Evolutionary conservation across 1,140 invertebrate genomes (phyloP).

Genomic region (Pemphigus obesinymphae): DNA sequence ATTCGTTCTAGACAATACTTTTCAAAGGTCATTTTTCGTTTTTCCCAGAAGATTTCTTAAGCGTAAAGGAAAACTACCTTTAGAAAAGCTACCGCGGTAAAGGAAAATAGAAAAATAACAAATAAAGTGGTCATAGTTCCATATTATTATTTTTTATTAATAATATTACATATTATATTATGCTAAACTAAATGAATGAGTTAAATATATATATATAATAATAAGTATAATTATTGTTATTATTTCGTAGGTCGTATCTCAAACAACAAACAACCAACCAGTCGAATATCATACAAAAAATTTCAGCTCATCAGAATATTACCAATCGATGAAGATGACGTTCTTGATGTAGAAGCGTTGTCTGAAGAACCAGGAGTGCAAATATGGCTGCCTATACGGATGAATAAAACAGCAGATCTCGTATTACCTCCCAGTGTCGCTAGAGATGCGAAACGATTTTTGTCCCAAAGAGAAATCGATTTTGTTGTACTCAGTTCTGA

Average conservation of each 20-base stretch:
- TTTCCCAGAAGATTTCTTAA: too few relatives aligned
- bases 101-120: too few relatives aligned
- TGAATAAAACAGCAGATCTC: slow-evolving; percentile 64
- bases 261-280: neutral
- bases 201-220: too few relatives aligned
- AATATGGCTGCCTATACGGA: slow-evolving; percentile 56
- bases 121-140: too few relatives aligned
- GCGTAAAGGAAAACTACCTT: too few relatives aligned
- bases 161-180: too few relatives aligned
- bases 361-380: slow-evolving; percentile 53
- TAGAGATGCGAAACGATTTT: slow-evolving; percentile 59
- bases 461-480: slow-evolving; percentile 60
- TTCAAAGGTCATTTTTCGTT: too few relatives aligned
- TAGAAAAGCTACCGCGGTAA: too few relatives aligned
- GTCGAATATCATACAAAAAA: slow-evolving; percentile 39
- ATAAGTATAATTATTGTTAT: neutral
- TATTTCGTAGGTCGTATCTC: neutral
- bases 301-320: slow-evolving; percentile 44
- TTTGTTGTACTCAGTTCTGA: slow-evolving; percentile 67
- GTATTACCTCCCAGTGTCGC: slow-evolving; percentile 64
- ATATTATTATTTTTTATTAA: too few relatives aligned
- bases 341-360: slow-evolving; percentile 47
- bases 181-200: too few relatives aligned
- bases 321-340: slow-evolving; percentile 40
- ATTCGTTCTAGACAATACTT: too few relatives aligned